Conservation (phyloP, 2,888 invertebrate species). For the Dioctria linearis region DNA sequence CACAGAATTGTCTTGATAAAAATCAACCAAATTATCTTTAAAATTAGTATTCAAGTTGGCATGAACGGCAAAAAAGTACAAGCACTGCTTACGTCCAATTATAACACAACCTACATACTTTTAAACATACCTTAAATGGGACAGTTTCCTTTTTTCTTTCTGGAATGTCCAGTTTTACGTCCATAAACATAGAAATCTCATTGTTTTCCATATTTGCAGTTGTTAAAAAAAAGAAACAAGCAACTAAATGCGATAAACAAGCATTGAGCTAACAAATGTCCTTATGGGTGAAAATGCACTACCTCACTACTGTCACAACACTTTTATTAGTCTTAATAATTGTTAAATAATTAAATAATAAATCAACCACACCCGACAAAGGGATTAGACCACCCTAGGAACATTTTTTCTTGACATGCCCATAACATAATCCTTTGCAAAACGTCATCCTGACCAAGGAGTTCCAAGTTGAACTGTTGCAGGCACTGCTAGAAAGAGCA, state of each 20-base stretch:
- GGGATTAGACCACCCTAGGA: background rate
- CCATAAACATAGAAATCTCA: conserved; percentile 69
- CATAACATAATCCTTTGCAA: conserved; percentile 18
- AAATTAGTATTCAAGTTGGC: too few relatives aligned
- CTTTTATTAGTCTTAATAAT: background rate
- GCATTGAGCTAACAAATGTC: background rate
- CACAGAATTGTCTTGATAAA: too few relatives aligned
- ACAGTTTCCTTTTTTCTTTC: conserved; percentile 67
- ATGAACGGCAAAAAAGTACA: too few relatives aligned
- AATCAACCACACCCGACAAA: conserved; percentile 19
- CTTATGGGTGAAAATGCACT: background rate
- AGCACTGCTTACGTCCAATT: too few relatives aligned
- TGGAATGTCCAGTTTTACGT: conserved; percentile 69
- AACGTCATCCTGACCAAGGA: background rate
- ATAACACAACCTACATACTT: too few relatives aligned
- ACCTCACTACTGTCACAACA: background rate
- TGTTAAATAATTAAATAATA: conserved; percentile 1
- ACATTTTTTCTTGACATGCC: conserved; percentile 48
- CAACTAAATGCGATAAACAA: background rate
- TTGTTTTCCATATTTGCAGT: conserved; percentile 66
- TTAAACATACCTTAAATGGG: conserved; percentile 64
- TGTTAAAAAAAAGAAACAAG: background rate
- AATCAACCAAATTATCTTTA: too few relatives aligned
- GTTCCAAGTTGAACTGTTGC: background rate
- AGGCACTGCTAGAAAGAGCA: background rate